Conservation (phyloP, 23 tunicate species). For the Styela clava region DNA sequence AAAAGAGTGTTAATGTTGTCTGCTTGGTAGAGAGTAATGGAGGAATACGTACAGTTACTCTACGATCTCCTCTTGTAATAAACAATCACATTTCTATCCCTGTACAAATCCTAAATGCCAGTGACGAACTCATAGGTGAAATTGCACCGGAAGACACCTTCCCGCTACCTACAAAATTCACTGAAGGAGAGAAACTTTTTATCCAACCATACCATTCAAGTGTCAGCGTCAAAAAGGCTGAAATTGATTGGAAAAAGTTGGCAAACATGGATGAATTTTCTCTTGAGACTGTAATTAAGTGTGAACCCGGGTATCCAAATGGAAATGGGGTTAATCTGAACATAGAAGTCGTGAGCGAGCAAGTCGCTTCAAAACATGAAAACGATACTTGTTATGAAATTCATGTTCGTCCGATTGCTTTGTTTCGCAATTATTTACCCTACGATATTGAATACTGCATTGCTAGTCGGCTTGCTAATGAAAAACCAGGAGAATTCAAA, state of each 20-base stretch:
- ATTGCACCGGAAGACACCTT: neutral
- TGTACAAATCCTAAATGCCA: conserved; percentile 17
- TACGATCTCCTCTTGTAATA: conserved; percentile 49
- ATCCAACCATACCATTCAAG: neutral
- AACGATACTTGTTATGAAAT: conserved; percentile 43
- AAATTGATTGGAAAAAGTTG: conserved; percentile 16
- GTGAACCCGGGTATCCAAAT: neutral
- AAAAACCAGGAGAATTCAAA: neutral
- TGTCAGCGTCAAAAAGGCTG: conserved; percentile 16
- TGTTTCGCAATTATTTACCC: conserved; percentile 59
- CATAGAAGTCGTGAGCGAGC: conserved; percentile 21
- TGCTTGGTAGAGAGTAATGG: conserved; percentile 46
- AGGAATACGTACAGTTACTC: conserved; percentile 49
- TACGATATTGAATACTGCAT: conserved; percentile 31
- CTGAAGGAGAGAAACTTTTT: conserved; percentile 19
- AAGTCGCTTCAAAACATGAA: neutral
- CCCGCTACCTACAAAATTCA: conserved; percentile 9
- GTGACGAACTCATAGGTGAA: neutral
- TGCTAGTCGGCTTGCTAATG: conserved; percentile 20
- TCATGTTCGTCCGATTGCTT: conserved; percentile 43
- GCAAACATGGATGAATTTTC: neutral
- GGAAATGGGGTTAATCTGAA: conserved; percentile 3
- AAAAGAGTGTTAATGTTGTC: conserved; percentile 8
- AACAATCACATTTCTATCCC: conserved; percentile 40
- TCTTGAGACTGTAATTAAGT: conserved; percentile 7